Evolutionary conservation across 2,113 vertebrate genomes (phyloP).

Genomic region (Erythrocercus mccallii): DNA sequence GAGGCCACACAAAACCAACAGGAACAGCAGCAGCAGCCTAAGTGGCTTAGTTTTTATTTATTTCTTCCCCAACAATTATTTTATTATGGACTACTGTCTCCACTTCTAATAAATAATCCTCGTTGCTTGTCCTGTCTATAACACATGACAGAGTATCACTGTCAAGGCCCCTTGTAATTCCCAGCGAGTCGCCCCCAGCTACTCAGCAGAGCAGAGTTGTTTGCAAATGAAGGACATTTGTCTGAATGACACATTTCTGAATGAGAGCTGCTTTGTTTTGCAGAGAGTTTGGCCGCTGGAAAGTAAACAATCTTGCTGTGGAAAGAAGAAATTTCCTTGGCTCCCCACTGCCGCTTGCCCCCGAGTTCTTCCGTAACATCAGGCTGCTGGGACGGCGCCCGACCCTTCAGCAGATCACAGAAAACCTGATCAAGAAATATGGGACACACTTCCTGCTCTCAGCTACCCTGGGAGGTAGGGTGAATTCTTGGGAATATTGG

Average conservation of each 20-base stretch:
- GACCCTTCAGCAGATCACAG: conserved; percentile 89
- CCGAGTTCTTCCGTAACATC: conserved; percentile 95
- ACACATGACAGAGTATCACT: not conserved
- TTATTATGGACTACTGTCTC: not conserved
- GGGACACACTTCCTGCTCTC: conserved; percentile 95
- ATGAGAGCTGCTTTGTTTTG: conserved; percentile 64
- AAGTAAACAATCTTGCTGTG: conserved; percentile 95
- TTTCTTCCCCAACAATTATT: not conserved
- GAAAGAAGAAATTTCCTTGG: conserved; percentile 92
- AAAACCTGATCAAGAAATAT: conserved; percentile 98
- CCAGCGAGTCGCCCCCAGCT: not conserved
- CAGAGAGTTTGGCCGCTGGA: conserved; percentile 98
- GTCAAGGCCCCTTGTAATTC: not conserved
- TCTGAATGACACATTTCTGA: conserved; percentile 45
- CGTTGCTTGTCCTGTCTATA: not conserved
- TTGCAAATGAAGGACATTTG: conserved; percentile 57
- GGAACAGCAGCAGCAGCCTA: not conserved
- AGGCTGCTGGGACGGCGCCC: conserved; percentile 91
- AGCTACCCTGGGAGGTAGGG: conserved; percentile 93
- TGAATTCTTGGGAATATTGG: not conserved
- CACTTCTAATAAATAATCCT: conserved; percentile 17
- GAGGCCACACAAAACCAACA: not conserved
- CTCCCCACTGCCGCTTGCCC: conserved; percentile 88
- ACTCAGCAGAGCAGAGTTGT: not conserved
- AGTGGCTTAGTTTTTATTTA: not conserved